phyloP scores from a whole-genome alignment of 1,140 invertebrate genomes.

The Paracyclopina nana region DNA sequence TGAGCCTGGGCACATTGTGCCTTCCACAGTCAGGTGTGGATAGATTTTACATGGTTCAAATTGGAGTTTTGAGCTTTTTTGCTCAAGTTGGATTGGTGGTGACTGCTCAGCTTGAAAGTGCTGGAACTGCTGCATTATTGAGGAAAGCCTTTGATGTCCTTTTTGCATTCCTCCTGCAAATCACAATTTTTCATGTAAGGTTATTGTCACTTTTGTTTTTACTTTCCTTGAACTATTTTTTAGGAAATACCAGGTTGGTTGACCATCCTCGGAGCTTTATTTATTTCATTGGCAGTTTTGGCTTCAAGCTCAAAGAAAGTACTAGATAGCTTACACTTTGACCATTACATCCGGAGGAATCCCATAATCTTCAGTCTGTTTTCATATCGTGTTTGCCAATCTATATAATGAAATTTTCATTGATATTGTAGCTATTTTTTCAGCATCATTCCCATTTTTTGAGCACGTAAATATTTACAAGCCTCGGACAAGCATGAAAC shows the following conservation, averaged over 20 bases:
- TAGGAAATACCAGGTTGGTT: not conserved
- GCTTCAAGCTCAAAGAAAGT: not conserved
- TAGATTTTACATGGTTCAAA: not conserved
- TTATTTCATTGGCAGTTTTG: not conserved
- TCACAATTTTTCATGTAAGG: not conserved
- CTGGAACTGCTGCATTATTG: not conserved
- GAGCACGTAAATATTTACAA: too few relatives aligned
- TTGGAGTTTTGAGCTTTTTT: not conserved
- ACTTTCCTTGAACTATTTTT: not conserved
- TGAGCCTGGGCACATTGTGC: not conserved
- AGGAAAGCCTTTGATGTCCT: slow-evolving; percentile 3
- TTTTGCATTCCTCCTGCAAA: not conserved
- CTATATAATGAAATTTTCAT: too few relatives aligned
- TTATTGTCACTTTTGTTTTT: not conserved
- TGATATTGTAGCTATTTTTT: too few relatives aligned
- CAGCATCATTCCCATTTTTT: too few relatives aligned
- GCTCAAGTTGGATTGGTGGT: not conserved
- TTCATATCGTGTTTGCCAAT: too few relatives aligned
- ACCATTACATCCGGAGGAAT: slow-evolving; percentile 2
- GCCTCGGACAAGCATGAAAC: too few relatives aligned
- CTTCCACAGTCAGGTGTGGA: not conserved
- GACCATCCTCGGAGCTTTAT: not conserved
- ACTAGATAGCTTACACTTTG: not conserved
- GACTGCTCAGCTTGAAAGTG: not conserved
- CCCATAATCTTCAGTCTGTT: too few relatives aligned